Conservation (phyloP, 2,797 vertebrate genomes). For the Lagorchestes hirsutus region DNA sequence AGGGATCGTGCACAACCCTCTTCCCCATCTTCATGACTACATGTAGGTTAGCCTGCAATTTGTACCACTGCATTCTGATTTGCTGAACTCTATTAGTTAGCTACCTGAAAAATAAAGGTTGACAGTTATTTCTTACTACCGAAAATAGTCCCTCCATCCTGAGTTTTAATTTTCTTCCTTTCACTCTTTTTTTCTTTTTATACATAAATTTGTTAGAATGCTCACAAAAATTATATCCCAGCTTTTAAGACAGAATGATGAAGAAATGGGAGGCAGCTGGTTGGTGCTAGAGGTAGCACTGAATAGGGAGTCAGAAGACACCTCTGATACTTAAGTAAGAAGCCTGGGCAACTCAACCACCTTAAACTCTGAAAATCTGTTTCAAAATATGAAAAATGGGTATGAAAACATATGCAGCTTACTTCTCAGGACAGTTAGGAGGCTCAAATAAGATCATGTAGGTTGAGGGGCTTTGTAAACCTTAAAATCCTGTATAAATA, state of each 20-base stretch:
- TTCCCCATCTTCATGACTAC: background rate
- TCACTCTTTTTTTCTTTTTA: background rate
- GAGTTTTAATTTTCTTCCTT: background rate
- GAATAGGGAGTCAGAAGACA: background rate
- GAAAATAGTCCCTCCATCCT: slow-evolving; percentile 6
- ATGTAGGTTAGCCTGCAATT: background rate
- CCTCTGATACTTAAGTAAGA: background rate
- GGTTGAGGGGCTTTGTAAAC: background rate
- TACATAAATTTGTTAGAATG: background rate
- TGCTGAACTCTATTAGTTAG: background rate
- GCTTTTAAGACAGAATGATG: background rate
- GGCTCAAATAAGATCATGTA: background rate
- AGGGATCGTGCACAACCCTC: background rate
- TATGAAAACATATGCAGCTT: background rate
- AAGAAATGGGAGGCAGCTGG: background rate
- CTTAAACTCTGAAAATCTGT: background rate
- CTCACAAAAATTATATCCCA: background rate
- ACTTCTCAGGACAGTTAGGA: background rate
- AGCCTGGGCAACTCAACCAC: background rate
- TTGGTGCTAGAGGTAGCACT: too few species aligned
- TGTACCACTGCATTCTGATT: background rate
- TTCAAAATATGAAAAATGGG: background rate
- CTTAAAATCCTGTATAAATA: background rate
- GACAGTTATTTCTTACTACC: background rate
- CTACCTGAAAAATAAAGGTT: slow-evolving; percentile 22